A percentile compares a stretch with the other conserved stretches of the same genome.
phyloP scores from a whole-genome alignment of 1,140 invertebrate species.

The Forficula auricularia region DNA sequence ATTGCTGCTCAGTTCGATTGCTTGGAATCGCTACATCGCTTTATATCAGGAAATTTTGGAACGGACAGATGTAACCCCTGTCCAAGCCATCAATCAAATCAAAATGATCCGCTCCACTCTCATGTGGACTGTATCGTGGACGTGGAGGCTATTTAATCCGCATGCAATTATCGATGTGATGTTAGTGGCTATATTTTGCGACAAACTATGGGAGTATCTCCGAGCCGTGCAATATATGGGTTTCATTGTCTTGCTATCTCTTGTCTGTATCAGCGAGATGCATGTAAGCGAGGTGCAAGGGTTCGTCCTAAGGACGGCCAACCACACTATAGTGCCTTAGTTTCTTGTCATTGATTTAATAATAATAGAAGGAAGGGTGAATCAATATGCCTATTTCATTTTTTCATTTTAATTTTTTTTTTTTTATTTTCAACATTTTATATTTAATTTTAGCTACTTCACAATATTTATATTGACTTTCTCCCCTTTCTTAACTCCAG shows the following conservation, averaged over 20 bases:
- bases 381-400: too few species aligned
- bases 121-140: slow-evolving; percentile 51
- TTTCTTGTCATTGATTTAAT: too few species aligned
- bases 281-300: slow-evolving; percentile 17
- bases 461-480: too few species aligned
- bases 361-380: too few species aligned
- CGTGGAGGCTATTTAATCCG: slow-evolving; percentile 64
- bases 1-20: slow-evolving; percentile 46
- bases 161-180: slow-evolving; percentile 59
- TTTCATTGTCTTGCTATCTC: slow-evolving; percentile 33
- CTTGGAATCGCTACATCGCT: slow-evolving; percentile 65
- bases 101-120: slow-evolving; percentile 35
- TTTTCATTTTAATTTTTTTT: too few species aligned
- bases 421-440: too few species aligned
- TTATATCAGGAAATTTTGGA: slow-evolving; percentile 58
- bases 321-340: not conserved
- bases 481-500: too few species aligned
- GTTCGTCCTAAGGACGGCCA: slow-evolving; percentile 3
- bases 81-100: slow-evolving; percentile 32
- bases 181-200: slow-evolving; percentile 58
- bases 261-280: slow-evolving; percentile 38
- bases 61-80: slow-evolving; percentile 29
- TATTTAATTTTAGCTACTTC: too few species aligned
- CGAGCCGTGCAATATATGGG: slow-evolving; percentile 41
- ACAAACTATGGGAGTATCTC: slow-evolving; percentile 58